A percentile compares a stretch with the other conserved stretches of the same genome.
These are phyloP conservation scores for Hepsetus odoe DNA, from an alignment of 2,113 vertebrate species.

Conservation along the genomic window DNA sequence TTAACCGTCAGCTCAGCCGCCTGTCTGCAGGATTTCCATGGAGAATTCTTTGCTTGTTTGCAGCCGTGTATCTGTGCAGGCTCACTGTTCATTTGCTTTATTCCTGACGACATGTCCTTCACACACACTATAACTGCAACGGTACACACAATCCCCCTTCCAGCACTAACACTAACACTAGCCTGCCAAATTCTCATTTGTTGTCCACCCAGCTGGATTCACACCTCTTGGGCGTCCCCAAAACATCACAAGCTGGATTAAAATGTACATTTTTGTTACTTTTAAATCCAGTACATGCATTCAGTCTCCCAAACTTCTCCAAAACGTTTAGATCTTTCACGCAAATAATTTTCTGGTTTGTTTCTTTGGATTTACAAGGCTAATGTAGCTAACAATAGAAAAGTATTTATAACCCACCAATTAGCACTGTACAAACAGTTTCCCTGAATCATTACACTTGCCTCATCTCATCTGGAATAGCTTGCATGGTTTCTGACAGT, in stretches of 20 bases:
- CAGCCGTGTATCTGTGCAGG: conserved; percentile 4
- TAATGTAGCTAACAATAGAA: too few relatives aligned
- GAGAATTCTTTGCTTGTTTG: not conserved
- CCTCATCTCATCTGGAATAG: too few relatives aligned
- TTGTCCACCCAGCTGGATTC: not conserved
- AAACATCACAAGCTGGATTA: not conserved
- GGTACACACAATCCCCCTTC: not conserved
- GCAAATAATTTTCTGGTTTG: too few relatives aligned
- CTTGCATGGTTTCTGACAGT: too few relatives aligned
- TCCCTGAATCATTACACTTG: too few relatives aligned
- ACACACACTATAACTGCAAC: not conserved
- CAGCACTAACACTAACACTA: conserved; percentile 1
- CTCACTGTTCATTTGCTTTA: conserved; percentile 17
- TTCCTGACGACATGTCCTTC: conserved; percentile 16
- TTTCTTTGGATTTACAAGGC: too few relatives aligned
- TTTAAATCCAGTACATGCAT: too few relatives aligned
- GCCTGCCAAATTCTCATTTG: not conserved
- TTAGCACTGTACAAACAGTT: too few relatives aligned
- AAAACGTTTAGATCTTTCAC: too few relatives aligned
- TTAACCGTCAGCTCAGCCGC: not conserved
- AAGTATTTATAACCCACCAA: too few relatives aligned
- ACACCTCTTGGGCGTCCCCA: not conserved
- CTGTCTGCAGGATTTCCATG: conserved; percentile 3
- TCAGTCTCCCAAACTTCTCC: too few relatives aligned
- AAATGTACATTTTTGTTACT: too few relatives aligned